phyloP scores from a whole-genome alignment of 2,113 vertebrate genomes.

The Talpa occidentalis region DNA sequence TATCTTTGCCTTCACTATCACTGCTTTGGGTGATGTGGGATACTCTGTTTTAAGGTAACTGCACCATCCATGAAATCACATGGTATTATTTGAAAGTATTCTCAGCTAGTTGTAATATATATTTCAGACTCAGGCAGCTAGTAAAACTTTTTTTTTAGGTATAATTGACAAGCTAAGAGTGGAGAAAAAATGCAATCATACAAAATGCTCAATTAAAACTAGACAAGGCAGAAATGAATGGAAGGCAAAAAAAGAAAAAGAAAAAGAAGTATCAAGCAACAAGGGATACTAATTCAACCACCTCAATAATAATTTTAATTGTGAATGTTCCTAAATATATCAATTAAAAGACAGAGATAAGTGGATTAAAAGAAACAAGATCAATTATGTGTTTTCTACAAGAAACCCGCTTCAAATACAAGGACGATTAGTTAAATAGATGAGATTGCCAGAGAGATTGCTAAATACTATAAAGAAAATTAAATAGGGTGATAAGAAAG shows the following conservation, averaged over 20 bases:
- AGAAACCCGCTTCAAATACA: background rate
- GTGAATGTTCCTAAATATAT: background rate
- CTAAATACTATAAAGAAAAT: background rate
- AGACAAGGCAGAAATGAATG: background rate
- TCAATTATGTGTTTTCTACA: background rate
- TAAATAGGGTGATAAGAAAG: background rate
- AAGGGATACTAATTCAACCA: background rate
- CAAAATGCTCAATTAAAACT: background rate
- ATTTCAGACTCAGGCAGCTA: background rate
- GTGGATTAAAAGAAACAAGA: background rate
- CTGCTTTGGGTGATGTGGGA: too few species aligned
- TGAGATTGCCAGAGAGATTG: background rate
- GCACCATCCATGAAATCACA: background rate
- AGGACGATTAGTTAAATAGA: background rate
- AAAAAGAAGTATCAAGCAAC: too few species aligned
- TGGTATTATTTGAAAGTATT: background rate
- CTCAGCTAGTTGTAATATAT: background rate
- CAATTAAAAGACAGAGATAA: background rate
- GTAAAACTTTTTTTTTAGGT: background rate
- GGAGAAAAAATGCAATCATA: background rate
- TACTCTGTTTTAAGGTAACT: background rate
- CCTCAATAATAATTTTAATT: background rate
- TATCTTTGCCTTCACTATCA: too few species aligned
- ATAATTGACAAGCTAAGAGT: background rate
- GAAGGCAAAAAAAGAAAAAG: background rate